Base-by-base conservation (phyloP, 2,113 vertebrate genomes). In the Channa maculata region DNA sequence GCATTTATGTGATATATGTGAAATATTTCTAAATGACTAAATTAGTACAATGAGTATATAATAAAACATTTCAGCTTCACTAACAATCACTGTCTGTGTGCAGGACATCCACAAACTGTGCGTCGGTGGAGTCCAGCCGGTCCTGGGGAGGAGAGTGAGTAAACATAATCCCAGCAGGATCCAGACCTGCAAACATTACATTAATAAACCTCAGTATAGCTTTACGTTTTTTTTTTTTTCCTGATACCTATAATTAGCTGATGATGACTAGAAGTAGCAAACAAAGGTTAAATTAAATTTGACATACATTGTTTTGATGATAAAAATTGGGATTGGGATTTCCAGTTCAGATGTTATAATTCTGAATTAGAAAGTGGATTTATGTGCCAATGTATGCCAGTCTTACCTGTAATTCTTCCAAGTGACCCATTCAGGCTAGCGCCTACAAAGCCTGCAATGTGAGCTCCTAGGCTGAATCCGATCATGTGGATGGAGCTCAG, bases 391-490 rank as follows among this genome's bases (percentile, higher is more conserved):
- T 24, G 24, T 8, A 53, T 24, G 44, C 9, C 3, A 36, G 14
- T 60, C 62, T 78, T 45, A 94, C 94, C 94, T 86, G 98, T 98
- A 83, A 99, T 99, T 92, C 97, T 96, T 82, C 96, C 97, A 69
- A 99, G 87, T 75, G 78, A 51, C 0, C 97, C 95, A 3, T 93
- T 79, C 37, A 97, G 94, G 3, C 85, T 92, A 37, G 95, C 93
- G 3, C 97, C 98, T 4, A 97, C 92, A 76, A 98, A 97, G 53
- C 98, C 98, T 72, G 97, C 95, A 69, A 99, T 79, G 70, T 99
- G 98, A 83, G 98, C 97, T n/a, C 98, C 98, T 4, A 99, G 95
- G 80, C 97, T 99, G 61, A 98, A 67, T 46, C 97, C 98, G 69
- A 99, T 95, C 89, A 99, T 89, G 87, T 99, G 86, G 50, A 99